These are phyloP conservation scores for Macrophya alboannulata DNA, from an alignment of 2,888 invertebrate species.

Conservation along the genomic window DNA sequence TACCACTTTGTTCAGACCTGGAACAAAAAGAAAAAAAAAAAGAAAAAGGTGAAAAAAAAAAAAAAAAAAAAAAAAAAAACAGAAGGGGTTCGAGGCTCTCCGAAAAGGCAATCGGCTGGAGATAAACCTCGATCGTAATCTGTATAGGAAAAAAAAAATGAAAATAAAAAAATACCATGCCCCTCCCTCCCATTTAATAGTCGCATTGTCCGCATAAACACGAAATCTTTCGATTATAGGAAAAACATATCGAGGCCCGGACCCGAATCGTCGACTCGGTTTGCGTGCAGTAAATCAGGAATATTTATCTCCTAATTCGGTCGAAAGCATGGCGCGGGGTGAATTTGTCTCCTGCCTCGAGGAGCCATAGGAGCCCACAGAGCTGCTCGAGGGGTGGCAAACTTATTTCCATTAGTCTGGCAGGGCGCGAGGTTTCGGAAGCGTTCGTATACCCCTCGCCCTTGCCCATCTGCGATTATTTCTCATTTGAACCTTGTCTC, in stretches of 20 bases:
- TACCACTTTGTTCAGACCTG: conserved; percentile 27
- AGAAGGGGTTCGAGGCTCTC: conserved; percentile 5
- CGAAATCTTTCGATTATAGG: conserved; percentile 37
- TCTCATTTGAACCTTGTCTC: conserved; percentile 64
- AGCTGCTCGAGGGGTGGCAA: conserved; percentile 63
- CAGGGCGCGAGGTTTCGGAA: conserved; percentile 65
- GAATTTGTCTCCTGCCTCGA: conserved; percentile 62
- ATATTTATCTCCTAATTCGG: conserved; percentile 73
- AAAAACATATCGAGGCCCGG: conserved; percentile 3
- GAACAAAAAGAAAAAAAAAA: neutral
- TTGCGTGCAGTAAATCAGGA: conserved; percentile 67
- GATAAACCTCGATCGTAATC: conserved; percentile 43
- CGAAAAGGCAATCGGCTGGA: conserved; percentile 15
- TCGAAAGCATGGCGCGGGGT: conserved; percentile 67
- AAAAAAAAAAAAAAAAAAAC: neutral
- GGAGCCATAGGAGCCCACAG: conserved; percentile 33
- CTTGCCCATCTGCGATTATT: conserved; percentile 66
- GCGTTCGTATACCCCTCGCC: conserved; percentile 61
- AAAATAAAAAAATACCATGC: neutral
- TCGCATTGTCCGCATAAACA: conserved; percentile 17
- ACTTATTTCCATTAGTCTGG: conserved; percentile 72
- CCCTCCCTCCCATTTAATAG: conserved; percentile 17
- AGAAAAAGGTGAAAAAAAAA: neutral
- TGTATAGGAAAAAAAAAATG: neutral
- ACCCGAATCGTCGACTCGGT: conserved; percentile 24